Base-by-base conservation (phyloP, 2,888 invertebrate species). In the Limnephilus lunatus region DNA sequence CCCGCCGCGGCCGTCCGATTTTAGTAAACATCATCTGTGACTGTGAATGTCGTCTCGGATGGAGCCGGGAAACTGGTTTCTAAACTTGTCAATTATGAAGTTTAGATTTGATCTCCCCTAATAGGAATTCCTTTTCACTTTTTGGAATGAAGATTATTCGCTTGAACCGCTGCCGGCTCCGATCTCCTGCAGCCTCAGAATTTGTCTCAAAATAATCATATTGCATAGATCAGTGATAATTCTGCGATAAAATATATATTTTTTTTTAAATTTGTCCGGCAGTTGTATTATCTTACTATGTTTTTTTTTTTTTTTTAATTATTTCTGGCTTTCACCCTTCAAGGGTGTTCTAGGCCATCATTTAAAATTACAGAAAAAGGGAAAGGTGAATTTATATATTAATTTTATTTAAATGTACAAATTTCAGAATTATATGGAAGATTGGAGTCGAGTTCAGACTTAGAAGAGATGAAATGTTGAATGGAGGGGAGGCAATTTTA, bases 61-160 rank as follows among this genome's bases (percentile, higher is more conserved):
- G 35, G 83, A 35, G 86, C 44, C n/a, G 44, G 19, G n/a, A 89
- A 89, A 89, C 89, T 39, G 89, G 89, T 89, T 89, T 81, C 81
- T 39, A 31, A n/a, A 53, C 25, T 81, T 83, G 83, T 90, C 83
- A 85, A 90, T 90, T 90, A 90, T 85, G 90, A 90, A 85, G 9
- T 44, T 89, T 89, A 89, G 85, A 90, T 90, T 53, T 85, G 68
- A 90, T 90, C 90, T 90, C 90, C 39, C 39, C 90, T 90, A 90
- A 90, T 90, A 44, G 53, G 85, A 85, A 90, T 90, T 82, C 68
- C 90, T 90, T 90, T 90, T 90, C 90, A 90, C 90, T 85, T 90
- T 90, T 90, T 90, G 90, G 83, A 82, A 53, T 91, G 91, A 83
- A 32, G 68, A 68, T 48, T 44, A 90, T 53, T 83, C 48, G 53